A percentile compares a stretch with the other conserved stretches of the same genome.
phyloP scores from a whole-genome alignment of 2,888 invertebrate genomes.

The Drosophila kokeensis region DNA sequence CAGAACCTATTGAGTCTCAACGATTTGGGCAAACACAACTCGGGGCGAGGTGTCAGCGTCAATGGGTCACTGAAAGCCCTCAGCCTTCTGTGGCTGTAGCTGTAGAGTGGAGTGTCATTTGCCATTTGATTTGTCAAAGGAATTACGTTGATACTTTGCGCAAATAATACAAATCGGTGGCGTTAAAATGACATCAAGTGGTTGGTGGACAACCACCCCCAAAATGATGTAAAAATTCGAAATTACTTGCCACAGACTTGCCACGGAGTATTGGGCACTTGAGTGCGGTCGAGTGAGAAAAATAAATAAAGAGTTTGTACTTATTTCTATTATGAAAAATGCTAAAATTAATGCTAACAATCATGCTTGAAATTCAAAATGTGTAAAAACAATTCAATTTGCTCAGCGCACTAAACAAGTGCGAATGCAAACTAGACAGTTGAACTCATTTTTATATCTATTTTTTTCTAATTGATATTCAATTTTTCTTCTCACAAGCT shows the following conservation, averaged over 20 bases:
- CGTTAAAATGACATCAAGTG: constrained; percentile 75
- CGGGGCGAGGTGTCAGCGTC: constrained; percentile 53
- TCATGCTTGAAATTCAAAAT: neutral
- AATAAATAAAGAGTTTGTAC: constrained; percentile 26
- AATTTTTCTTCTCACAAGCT: neutral
- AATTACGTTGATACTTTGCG: constrained; percentile 70
- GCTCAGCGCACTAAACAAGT: neutral
- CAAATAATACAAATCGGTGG: constrained; percentile 67
- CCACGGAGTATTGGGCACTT: constrained; percentile 12
- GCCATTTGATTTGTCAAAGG: constrained; percentile 78
- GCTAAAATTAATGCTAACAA: neutral
- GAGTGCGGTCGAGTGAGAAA: constrained; percentile 34
- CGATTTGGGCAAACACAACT: constrained; percentile 50
- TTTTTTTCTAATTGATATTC: neutral
- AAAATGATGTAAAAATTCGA: constrained; percentile 22
- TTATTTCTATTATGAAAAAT: constrained; percentile 5
- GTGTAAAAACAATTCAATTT: neutral
- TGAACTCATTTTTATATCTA: neutral
- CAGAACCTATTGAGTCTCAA: constrained; percentile 41
- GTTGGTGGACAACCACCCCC: constrained; percentile 61
- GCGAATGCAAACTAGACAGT: neutral
- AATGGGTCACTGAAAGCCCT: constrained; percentile 56
- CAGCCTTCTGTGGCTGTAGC: constrained; percentile 57
- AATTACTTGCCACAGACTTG: constrained; percentile 18
- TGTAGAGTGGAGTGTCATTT: constrained; percentile 35